phyloP scores from a whole-genome alignment of 2,797 vertebrate species.

The Cetoscarus ocellatus region DNA sequence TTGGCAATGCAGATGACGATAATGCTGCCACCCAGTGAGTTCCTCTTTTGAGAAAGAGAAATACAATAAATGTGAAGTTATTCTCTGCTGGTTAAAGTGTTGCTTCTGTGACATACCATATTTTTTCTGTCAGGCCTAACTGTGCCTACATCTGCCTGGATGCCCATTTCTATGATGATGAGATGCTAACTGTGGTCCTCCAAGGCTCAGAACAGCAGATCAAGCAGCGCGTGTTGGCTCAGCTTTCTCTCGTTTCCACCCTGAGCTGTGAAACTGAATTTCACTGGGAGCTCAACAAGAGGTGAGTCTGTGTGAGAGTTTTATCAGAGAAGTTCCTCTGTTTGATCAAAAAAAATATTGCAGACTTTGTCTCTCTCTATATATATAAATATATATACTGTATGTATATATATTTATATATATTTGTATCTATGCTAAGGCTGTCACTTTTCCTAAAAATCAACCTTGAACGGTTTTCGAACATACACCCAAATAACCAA shows the following conservation, averaged over 20 bases:
- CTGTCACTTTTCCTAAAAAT: too few species aligned
- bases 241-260: slow-evolving; percentile 89
- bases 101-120: background rate
- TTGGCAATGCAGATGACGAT: slow-evolving; percentile 76
- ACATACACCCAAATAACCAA: too few species aligned
- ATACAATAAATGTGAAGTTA: too few species aligned
- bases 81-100: background rate
- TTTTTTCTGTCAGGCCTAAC: slow-evolving; percentile 53
- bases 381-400: too few species aligned
- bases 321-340: background rate
- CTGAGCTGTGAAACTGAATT: slow-evolving; percentile 86
- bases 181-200: slow-evolving; percentile 93
- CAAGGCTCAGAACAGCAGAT: slow-evolving; percentile 86
- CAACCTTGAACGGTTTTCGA: too few species aligned
- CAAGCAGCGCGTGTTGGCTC: slow-evolving; percentile 88
- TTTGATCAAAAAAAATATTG: too few species aligned
- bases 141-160: slow-evolving; percentile 91
- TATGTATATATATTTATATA: too few species aligned
- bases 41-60: too few species aligned
- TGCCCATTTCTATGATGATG: slow-evolving; percentile 96
- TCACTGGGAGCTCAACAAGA: slow-evolving; percentile 84
- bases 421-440: too few species aligned
- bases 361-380: too few species aligned
- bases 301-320: slow-evolving; percentile 83
- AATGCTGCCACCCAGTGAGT: slow-evolving; percentile 85